These are phyloP conservation scores for Ephialtes manifestator DNA, from an alignment of 2,888 invertebrate species.

Conservation along the genomic window DNA sequence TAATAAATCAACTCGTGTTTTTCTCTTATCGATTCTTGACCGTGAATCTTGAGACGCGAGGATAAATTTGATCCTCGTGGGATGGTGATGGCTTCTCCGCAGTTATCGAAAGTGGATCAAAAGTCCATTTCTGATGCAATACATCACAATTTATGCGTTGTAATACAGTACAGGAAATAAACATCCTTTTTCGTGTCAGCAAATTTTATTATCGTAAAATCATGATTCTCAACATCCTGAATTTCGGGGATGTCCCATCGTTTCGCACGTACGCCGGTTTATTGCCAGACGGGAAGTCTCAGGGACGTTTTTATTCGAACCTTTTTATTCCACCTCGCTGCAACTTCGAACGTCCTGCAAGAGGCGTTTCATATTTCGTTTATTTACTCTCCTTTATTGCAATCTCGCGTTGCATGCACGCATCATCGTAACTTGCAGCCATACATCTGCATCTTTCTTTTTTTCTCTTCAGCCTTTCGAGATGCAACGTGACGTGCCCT, in stretches of 20 bases:
- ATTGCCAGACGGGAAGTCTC: neutral
- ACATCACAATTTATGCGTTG: neutral
- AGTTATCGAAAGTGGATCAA: constrained; percentile 47
- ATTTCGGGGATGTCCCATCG: neutral
- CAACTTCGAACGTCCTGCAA: constrained; percentile 13
- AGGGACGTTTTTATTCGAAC: neutral
- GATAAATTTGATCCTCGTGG: constrained; percentile 21
- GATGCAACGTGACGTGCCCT: constrained; percentile 26
- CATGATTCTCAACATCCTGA: neutral
- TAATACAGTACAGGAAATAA: neutral
- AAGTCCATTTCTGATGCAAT: constrained; percentile 22
- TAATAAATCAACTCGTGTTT: neutral
- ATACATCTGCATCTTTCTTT: neutral
- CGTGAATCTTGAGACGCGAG: constrained; percentile 17
- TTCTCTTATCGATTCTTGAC: constrained; percentile 12
- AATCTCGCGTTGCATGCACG: constrained; percentile 36
- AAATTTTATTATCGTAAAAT: neutral
- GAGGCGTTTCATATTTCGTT: constrained; percentile 33
- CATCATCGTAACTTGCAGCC: constrained; percentile 6
- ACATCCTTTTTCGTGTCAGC: neutral
- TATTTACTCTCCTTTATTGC: constrained; percentile 3
- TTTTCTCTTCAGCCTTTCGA: neutral
- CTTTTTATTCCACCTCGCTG: neutral
- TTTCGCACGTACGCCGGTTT: neutral
- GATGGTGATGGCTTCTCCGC: constrained; percentile 14